Conservation (phyloP, 2,888 invertebrate genomes). For the Piscicola geometra region DNA sequence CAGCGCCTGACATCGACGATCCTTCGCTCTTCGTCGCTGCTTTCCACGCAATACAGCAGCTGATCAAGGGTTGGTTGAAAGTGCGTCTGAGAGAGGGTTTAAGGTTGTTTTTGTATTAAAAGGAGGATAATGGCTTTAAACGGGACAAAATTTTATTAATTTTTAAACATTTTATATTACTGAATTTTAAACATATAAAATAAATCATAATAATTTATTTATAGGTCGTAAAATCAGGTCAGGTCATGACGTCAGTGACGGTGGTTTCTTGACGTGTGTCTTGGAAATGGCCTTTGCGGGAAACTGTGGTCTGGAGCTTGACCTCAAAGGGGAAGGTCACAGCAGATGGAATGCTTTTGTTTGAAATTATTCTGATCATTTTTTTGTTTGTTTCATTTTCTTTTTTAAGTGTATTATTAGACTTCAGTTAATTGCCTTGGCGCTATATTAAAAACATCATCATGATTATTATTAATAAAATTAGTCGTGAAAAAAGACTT, state of each 20-base stretch:
- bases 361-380: not conserved
- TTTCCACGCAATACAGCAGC: slow-evolving; percentile 75
- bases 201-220: not conserved
- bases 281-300: slow-evolving; percentile 96
- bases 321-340: slow-evolving; percentile 38
- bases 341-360: not conserved
- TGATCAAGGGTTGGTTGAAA: slow-evolving; percentile 4
- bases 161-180: too few relatives aligned
- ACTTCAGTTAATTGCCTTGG: not conserved
- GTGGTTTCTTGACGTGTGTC: slow-evolving; percentile 81
- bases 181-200: too few relatives aligned
- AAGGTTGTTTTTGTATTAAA: too few relatives aligned
- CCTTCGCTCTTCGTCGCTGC: slow-evolving; percentile 67
- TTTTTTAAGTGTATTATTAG: not conserved
- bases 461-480: too few relatives aligned
- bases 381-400: not conserved
- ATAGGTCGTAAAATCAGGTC: slow-evolving; percentile 68
- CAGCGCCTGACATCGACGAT: slow-evolving; percentile 74
- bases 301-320: slow-evolving; percentile 66
- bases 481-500: too few relatives aligned
- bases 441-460: not conserved
- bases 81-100: too few relatives aligned
- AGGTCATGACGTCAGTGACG: slow-evolving; percentile 95
- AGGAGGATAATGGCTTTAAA: too few relatives aligned
- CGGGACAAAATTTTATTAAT: too few relatives aligned